phyloP scores from a whole-genome alignment of 2,113 vertebrate genomes.

The Picathartes gymnocephalus region DNA sequence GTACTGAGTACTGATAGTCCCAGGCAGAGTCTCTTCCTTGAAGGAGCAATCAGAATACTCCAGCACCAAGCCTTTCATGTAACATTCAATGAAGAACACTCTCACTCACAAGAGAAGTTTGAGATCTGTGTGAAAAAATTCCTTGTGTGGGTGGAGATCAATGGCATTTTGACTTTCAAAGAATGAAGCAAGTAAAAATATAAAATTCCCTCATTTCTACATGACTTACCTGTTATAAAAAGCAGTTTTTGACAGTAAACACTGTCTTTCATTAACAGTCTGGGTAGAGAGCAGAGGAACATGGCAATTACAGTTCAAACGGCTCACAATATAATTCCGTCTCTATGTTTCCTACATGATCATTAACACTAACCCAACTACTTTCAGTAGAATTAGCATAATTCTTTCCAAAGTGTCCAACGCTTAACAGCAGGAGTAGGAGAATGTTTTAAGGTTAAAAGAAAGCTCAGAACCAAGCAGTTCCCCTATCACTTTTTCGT shows the following conservation, averaged over 20 bases:
- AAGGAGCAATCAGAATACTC: not conserved
- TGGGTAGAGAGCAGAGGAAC: not conserved
- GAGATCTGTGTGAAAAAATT: not conserved
- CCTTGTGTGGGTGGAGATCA: not conserved
- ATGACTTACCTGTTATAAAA: not conserved
- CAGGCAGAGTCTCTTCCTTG: not conserved
- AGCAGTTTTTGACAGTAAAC: not conserved
- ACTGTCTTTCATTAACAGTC: not conserved
- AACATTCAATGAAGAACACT: not conserved
- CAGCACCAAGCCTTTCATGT: not conserved
- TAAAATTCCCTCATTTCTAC: not conserved
- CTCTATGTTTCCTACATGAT: not conserved
- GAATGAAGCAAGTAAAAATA: not conserved
- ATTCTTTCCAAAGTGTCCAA: conserved; percentile 11
- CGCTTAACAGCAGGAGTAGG: not conserved
- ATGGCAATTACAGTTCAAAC: not conserved
- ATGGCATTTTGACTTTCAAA: not conserved
- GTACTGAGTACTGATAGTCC: not conserved
- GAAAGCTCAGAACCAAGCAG: conserved; percentile 15
- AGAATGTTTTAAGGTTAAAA: not conserved
- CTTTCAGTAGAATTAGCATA: conserved; percentile 15
- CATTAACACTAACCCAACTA: not conserved
- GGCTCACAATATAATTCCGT: not conserved
- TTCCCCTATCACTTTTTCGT: not conserved
- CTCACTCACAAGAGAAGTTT: not conserved